phyloP scores from a whole-genome alignment of 2,797 vertebrate species.

The Heliangelus exortis region DNA sequence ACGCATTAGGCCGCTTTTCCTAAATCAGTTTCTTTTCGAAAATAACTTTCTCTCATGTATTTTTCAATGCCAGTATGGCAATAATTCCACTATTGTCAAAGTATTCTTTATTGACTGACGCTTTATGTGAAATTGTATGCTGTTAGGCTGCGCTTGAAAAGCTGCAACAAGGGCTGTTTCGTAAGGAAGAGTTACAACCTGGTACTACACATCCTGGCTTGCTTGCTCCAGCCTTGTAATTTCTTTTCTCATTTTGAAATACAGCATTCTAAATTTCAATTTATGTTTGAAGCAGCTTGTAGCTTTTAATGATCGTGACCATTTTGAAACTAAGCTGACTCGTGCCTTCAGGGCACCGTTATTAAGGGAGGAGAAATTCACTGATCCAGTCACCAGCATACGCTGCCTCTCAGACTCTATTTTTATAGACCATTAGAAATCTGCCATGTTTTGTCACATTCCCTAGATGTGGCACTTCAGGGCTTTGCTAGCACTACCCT shows the following conservation, averaged over 20 bases:
- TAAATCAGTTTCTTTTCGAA: neutral
- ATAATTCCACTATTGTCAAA: neutral
- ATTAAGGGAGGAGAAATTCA: neutral
- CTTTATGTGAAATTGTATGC: neutral
- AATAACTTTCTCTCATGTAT: neutral
- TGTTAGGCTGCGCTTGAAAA: neutral
- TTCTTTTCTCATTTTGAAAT: neutral
- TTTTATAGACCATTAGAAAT: neutral
- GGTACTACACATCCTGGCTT: neutral
- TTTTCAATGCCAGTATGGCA: neutral
- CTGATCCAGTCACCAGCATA: neutral
- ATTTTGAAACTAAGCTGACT: neutral
- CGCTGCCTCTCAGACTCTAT: neutral
- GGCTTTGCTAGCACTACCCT: neutral
- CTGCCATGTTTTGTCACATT: neutral
- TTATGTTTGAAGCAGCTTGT: neutral
- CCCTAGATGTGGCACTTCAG: neutral
- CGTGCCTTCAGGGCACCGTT: neutral
- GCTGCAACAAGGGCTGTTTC: neutral
- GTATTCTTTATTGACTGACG: neutral
- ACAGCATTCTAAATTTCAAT: neutral
- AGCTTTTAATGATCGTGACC: neutral
- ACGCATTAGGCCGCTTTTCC: fast-evolving
- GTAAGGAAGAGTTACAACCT: neutral
- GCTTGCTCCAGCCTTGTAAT: neutral